Conservation (phyloP, 2,797 vertebrate species). For the Petrocephalus schoutedeni region DNA sequence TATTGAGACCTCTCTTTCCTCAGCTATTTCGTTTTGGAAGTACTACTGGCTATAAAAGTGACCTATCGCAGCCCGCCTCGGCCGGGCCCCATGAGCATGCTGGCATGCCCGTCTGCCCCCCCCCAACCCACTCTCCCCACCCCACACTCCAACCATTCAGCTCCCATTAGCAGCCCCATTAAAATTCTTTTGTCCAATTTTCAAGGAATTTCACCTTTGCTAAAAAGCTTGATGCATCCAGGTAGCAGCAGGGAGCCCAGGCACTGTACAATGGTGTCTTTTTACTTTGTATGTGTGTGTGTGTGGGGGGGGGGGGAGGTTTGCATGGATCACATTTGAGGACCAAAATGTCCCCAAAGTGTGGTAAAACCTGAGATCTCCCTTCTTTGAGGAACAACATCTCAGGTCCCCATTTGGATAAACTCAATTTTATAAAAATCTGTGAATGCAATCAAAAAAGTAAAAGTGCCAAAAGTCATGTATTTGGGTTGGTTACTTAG, state of each 20-base stretch:
- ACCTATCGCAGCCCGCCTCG: constrained; percentile 47
- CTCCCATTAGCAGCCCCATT: constrained; percentile 68
- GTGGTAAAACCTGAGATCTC: too few species aligned
- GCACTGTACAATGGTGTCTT: constrained; percentile 59
- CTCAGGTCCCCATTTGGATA: too few species aligned
- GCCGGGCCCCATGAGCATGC: constrained; percentile 36
- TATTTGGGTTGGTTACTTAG: too few species aligned
- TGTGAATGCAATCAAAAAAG: too few species aligned
- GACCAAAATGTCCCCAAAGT: too few species aligned
- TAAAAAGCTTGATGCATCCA: constrained; percentile 14
- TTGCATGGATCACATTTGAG: too few species aligned
- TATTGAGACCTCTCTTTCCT: not conserved
- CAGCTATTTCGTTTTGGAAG: not conserved
- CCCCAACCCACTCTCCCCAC: constrained; percentile 39
- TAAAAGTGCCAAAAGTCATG: too few species aligned
- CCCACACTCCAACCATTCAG: constrained; percentile 62
- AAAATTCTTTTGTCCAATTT: constrained; percentile 76
- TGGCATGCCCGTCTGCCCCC: constrained; percentile 36
- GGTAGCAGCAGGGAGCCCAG: constrained; percentile 56
- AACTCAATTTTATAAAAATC: too few species aligned
- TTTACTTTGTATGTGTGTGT: constrained; percentile 44
- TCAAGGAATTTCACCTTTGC: constrained; percentile 62
- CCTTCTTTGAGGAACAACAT: too few species aligned
- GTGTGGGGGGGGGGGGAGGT: not conserved
- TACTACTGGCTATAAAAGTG: constrained; percentile 54